Conservation (phyloP, 2,888 invertebrate genomes). For the Nysson spinosus region DNA sequence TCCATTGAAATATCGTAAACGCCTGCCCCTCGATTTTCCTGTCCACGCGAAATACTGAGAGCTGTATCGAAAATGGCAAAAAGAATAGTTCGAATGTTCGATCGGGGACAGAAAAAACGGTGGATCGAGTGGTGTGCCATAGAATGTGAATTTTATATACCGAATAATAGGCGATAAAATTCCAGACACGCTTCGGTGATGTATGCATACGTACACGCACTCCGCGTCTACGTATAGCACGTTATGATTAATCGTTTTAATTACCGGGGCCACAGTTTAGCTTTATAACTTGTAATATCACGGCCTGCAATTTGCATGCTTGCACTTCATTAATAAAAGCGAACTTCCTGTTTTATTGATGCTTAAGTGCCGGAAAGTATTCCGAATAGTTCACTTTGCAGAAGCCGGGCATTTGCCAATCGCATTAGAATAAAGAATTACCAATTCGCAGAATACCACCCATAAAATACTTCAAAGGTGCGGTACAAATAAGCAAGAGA, state of each 20-base stretch:
- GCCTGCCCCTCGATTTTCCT: background rate
- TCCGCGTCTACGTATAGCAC: constrained; percentile 3
- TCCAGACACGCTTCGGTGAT: constrained; percentile 18
- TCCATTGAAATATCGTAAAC: constrained; percentile 1
- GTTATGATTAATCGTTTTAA: constrained; percentile 48
- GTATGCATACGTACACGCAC: too few relatives aligned
- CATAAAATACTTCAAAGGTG: too few relatives aligned
- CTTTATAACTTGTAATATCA: constrained; percentile 39
- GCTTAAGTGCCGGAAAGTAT: constrained; percentile 34
- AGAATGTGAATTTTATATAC: background rate
- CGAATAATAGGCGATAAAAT: constrained; percentile 2
- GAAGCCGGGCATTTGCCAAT: constrained; percentile 32
- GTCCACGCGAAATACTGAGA: background rate
- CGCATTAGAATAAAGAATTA: too few relatives aligned
- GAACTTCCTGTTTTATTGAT: constrained; percentile 32
- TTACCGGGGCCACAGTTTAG: constrained; percentile 26
- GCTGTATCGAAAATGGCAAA: background rate
- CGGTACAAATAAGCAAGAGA: too few relatives aligned
- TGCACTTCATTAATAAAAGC: constrained; percentile 39
- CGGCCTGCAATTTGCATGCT: constrained; percentile 32
- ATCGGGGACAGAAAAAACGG: background rate
- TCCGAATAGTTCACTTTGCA: constrained; percentile 27
- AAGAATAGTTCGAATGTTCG: background rate
- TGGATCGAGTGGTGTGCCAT: background rate
- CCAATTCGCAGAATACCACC: too few relatives aligned